phyloP scores from a whole-genome alignment of 2,797 vertebrate genomes.

The Argya squamiceps region DNA sequence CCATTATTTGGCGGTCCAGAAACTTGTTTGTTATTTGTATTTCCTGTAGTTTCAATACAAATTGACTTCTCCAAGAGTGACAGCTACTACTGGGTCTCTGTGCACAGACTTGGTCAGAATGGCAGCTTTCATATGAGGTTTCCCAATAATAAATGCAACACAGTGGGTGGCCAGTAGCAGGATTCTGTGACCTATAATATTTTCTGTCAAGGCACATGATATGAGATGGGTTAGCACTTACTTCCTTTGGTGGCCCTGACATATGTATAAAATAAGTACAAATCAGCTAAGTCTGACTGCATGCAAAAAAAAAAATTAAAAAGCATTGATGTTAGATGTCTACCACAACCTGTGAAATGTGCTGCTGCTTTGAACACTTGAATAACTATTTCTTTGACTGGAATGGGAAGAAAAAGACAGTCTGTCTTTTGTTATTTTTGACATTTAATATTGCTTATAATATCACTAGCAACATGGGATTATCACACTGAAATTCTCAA shows the following conservation, averaged over 20 bases:
- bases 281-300: neutral
- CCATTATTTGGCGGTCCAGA: neutral
- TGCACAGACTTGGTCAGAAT: neutral
- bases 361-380: constrained; percentile 6
- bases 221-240: constrained; percentile 13
- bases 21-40: neutral
- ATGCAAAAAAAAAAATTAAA: neutral
- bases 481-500: constrained; percentile 37
- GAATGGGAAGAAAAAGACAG: neutral
- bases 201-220: constrained; percentile 48
- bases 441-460: constrained; percentile 34
- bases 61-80: neutral
- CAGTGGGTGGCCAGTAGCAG: constrained; percentile 1
- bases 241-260: constrained; percentile 10
- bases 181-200: constrained; percentile 14
- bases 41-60: constrained; percentile 17
- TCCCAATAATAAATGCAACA: neutral
- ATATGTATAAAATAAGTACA: constrained; percentile 3
- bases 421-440: constrained; percentile 35
- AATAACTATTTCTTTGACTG: neutral
- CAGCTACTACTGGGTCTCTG: constrained; percentile 19
- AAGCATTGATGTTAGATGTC: neutral
- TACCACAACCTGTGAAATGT: neutral
- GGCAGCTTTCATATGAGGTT: constrained; percentile 8
- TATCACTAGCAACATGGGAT: constrained; percentile 30